A percentile compares a stretch with the other conserved stretches of the same genome.
Conservation (phyloP, 2,888 invertebrate species). For the Hemicrepidius hirtus region DNA sequence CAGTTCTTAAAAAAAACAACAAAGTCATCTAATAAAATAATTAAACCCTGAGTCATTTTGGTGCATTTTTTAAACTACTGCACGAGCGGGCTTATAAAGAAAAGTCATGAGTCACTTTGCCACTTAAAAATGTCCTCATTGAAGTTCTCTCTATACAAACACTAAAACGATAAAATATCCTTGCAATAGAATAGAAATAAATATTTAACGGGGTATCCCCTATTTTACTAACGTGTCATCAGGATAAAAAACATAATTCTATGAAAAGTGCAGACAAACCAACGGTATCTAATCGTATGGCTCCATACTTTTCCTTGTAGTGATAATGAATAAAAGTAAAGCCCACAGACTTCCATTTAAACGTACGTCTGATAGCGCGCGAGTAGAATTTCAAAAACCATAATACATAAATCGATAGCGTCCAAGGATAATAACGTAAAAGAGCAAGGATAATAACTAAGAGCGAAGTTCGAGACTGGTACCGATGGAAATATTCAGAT, state of each 20-base stretch:
- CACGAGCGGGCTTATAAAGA: not conserved
- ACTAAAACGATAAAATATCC: slow-evolving; percentile 3
- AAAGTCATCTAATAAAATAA: slow-evolving; percentile 12
- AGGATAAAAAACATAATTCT: too few species aligned
- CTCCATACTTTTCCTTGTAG: not conserved
- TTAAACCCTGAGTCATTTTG: slow-evolving; percentile 10
- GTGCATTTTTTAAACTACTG: not conserved
- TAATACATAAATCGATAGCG: slow-evolving; percentile 26
- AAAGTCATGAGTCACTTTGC: slow-evolving; percentile 28
- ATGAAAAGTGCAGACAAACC: too few species aligned
- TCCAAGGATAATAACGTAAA: slow-evolving; percentile 30
- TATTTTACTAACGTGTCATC: too few species aligned
- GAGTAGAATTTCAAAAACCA: slow-evolving; percentile 21
- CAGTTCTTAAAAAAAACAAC: not conserved
- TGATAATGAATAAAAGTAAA: not conserved
- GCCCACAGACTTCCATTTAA: not conserved
- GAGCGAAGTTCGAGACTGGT: slow-evolving; percentile 28
- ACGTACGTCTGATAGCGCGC: slow-evolving; percentile 14
- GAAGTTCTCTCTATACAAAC: not conserved
- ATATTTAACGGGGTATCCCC: not conserved
- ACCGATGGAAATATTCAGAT: slow-evolving; percentile 20
- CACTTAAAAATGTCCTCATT: slow-evolving; percentile 17
- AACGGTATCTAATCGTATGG: not conserved
- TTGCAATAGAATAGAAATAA: not conserved
- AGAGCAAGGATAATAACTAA: slow-evolving; percentile 22